A percentile compares a stretch with the other conserved stretches of the same genome.
phyloP scores from a whole-genome alignment of 2,797 vertebrate species.

The Onychomys leucogaster region DNA sequence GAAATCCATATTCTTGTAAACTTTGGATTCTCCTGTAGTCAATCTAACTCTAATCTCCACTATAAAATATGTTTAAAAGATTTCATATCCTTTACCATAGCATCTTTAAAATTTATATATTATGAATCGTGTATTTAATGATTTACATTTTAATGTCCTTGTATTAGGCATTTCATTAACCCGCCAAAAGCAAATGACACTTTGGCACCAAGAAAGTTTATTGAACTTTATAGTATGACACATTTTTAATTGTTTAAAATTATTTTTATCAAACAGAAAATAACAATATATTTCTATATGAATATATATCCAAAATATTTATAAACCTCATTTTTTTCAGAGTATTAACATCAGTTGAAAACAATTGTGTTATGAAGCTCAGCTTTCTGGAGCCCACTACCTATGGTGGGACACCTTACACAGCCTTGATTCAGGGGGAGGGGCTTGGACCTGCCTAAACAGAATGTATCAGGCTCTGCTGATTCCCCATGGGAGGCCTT shows the following conservation, averaged over 20 bases:
- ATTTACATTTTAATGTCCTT: constrained; percentile 30
- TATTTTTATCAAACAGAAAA: constrained; percentile 7
- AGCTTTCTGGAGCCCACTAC: too few species aligned
- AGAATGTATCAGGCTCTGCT: too few species aligned
- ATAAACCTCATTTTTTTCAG: background rate
- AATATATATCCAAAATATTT: constrained; percentile 36
- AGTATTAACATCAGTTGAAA: background rate
- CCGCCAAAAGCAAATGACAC: constrained; percentile 41
- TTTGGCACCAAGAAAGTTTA: constrained; percentile 68
- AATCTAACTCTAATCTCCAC: background rate
- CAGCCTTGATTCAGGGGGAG: too few species aligned
- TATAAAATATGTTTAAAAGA: background rate
- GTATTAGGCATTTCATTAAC: constrained; percentile 35
- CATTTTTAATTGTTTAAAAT: constrained; percentile 36
- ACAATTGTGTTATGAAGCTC: constrained; percentile 11
- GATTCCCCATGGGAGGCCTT: too few species aligned
- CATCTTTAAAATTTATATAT: constrained; percentile 13
- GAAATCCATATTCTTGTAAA: constrained; percentile 21
- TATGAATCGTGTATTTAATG: background rate
- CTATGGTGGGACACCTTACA: too few species aligned
- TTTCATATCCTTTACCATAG: background rate
- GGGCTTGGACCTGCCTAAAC: too few species aligned
- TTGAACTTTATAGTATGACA: constrained; percentile 49
- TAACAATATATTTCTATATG: background rate
- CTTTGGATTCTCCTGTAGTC: background rate